Base-by-base conservation (phyloP, 2,888 invertebrate species). In the Charanyca ferruginea region DNA sequence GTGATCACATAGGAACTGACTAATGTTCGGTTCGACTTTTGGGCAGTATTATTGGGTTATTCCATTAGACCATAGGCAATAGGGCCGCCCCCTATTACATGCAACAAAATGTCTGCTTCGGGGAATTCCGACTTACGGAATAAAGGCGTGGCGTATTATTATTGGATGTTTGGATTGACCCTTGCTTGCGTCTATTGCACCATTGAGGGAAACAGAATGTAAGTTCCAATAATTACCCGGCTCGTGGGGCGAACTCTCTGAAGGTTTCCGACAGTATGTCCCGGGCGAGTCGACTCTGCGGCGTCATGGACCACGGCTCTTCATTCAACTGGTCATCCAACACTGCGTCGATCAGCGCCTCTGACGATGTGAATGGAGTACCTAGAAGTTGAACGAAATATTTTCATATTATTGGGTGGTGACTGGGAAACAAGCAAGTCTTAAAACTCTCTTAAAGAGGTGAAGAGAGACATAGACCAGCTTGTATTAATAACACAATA, bases 291-390 rank as follows among this genome's bases (percentile, higher is more conserved):
- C 91, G 87, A 57, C 89, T 89, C 32, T 85, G 90, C 7, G 92
- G 89, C n/a, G 90, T 73, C 18, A 89, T 88, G 44, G 90, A 89
- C 94, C 94, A 95, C 13, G 93, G 95, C 58, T 96, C 96, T 83
- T 97, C 97, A 77, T 96, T 96, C 60, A 96, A 89, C 87, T 97
- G 97, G 53, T 97, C 96, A 84, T 97, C 97, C 28, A 98, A 91
- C 4, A 97, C 97, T 8, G 97, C 97, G 87, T 97, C 97, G 49
- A 98, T 96, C 7, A 98, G 91, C 25, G 97, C 96, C 83, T 97
- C 97, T 0, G 97, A 96, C n/a, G 96, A 96, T 16, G 94, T 92
- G 89, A 97, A 98, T 0, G 97, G 96, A 49, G 94, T 85, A 0
- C 98, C 98, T 81, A 95, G 90, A 85, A 78, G 9, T 41, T 0